Evolutionary conservation across 2,888 invertebrate genomes (phyloP).

Genomic region (Cynaeus angustus): DNA sequence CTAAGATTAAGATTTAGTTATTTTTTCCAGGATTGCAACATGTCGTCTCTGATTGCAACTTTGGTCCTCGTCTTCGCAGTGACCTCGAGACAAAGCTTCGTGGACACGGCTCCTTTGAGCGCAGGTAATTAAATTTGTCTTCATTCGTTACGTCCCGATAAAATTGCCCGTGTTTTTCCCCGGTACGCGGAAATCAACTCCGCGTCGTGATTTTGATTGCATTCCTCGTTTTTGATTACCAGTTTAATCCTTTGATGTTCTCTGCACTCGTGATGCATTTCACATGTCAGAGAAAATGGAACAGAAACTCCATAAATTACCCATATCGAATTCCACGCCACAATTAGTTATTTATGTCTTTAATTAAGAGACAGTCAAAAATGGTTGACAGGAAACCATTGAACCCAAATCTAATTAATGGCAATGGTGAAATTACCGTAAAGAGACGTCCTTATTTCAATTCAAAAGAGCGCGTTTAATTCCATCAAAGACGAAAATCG

Average conservation of each 20-base stretch:
- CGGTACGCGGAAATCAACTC: no score
- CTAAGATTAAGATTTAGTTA: neutral
- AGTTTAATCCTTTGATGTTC: constrained; percentile 1
- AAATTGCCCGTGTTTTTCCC: no score
- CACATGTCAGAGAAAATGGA: neutral
- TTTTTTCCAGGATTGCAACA: constrained; percentile 34
- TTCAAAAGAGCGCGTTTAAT: constrained; percentile 29
- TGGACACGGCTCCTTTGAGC: constrained; percentile 63
- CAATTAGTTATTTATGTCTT: constrained; percentile 41
- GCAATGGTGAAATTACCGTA: neutral
- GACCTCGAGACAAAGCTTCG: constrained; percentile 63
- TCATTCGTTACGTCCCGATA: no score
- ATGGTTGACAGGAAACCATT: neutral
- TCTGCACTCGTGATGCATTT: neutral
- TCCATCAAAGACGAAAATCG: constrained; percentile 19
- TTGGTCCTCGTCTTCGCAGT: constrained; percentile 52
- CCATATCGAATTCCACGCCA: constrained; percentile 20
- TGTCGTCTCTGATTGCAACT: constrained; percentile 45
- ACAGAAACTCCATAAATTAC: constrained; percentile 19
- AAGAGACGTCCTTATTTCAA: constrained; percentile 27
- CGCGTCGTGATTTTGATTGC: neutral
- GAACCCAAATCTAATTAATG: neutral
- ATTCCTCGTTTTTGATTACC: neutral
- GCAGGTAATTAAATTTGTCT: constrained; percentile 49
- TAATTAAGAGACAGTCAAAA: constrained; percentile 28